Evolutionary conservation across 2,113 vertebrate genomes (phyloP), one percentile per base, ranked within the genome.

Genomic region (Pollimyrus isidori): DNA sequence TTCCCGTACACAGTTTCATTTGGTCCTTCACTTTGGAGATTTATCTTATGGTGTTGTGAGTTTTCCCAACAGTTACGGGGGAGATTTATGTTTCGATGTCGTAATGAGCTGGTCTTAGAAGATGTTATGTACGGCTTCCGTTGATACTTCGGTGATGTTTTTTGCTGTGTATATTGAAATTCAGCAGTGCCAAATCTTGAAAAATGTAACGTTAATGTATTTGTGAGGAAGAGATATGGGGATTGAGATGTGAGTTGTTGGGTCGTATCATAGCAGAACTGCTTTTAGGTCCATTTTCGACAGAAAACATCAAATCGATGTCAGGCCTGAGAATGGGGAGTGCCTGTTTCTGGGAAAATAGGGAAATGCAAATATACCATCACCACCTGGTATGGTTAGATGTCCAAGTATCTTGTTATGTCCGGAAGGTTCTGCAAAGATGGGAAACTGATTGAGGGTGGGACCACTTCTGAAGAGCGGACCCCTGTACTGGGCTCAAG

Each of bases 41-140:
- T 88, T 90, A 87, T 89, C 90, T 84, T 7, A 90, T 85, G 87
- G 56, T 91, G 88, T 91, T 89, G 87, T 89, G 50, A 88, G 91
- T 76, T 69, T 69, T 69, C 62, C 62, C 62, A 11, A 69, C n/a
- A 69, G 62, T 90, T 85, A n/a, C 11, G 19, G 48, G 58, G 76
- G 39, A 65, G 15, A 65, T 89, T 26, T 62, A 52, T 88, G 21
- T 88, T 56, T 89, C n/a, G 35, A 48, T 85, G 85, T 87, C 80
- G 85, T 90, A 35, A 82, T 42, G 26, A 80, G 53, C 53, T 86
- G 82, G 45, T 89, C 48, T 76, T 83, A 21, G 52, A 58, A 50
- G 62, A 35, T 86, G 56, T 89, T 56, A 52, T 53, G 86, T 87
- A 87, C 87, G 86, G 35, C 87, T 56, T 87, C 83, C 76, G 7